A percentile compares a stretch with the other conserved stretches of the same genome.
These are phyloP conservation scores for Plebejus melissa DNA, from an alignment of 2,888 invertebrate species.

Conservation along the genomic window DNA sequence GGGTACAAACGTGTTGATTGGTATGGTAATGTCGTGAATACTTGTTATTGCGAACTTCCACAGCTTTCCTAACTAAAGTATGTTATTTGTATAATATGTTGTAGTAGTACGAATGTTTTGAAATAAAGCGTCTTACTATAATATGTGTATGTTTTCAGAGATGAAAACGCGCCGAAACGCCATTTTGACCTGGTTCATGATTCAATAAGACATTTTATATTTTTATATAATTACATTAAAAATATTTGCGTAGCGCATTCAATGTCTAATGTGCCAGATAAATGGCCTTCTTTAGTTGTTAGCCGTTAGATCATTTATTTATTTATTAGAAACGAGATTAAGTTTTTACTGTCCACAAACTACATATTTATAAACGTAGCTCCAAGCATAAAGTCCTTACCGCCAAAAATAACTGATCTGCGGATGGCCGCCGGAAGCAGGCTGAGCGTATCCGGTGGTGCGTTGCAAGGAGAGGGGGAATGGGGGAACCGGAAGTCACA, in stretches of 20 bases:
- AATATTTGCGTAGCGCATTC: too few species aligned
- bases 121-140: too few species aligned
- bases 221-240: too few species aligned
- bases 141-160: too few species aligned
- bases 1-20: neutral
- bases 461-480: constrained; percentile 28
- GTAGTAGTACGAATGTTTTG: neutral
- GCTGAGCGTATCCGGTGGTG: constrained; percentile 30
- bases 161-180: too few species aligned
- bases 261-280: too few species aligned
- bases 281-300: too few species aligned
- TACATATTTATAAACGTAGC: neutral
- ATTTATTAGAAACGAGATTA: too few species aligned
- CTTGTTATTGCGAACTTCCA: neutral
- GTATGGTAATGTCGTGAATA: neutral
- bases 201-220: too few species aligned
- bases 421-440: constrained; percentile 30
- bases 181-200: too few species aligned
- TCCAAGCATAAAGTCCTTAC: neutral
- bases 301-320: too few species aligned
- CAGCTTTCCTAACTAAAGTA: neutral
- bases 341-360: too few species aligned
- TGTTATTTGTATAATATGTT: neutral
- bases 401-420: constrained; percentile 33
- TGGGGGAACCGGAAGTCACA: constrained; percentile 32